phyloP scores from a whole-genome alignment of 2,797 vertebrate species.

The Moxostoma hubbsi region DNA sequence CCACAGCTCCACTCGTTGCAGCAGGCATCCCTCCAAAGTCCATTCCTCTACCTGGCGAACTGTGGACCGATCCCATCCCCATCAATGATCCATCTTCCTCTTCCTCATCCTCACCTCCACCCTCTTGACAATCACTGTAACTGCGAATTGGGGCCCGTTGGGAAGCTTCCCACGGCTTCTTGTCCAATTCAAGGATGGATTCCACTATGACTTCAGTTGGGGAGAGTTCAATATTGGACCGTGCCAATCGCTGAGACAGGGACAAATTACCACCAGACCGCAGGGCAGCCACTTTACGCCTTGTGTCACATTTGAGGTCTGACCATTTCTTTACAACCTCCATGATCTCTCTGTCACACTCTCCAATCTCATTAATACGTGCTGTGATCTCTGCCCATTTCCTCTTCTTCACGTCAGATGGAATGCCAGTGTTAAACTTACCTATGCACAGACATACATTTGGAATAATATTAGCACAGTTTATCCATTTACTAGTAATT shows the following conservation, averaged over 20 bases:
- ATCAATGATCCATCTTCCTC: slow-evolving; percentile 75
- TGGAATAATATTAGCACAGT: background rate
- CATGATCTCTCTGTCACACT: slow-evolving; percentile 79
- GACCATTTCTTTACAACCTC: slow-evolving; percentile 85
- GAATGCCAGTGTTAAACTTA: slow-evolving; percentile 79
- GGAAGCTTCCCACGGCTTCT: slow-evolving; percentile 59
- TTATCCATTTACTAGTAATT: background rate
- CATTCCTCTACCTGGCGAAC: slow-evolving; percentile 68
- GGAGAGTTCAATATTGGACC: slow-evolving; percentile 73
- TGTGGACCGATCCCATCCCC: slow-evolving; percentile 72
- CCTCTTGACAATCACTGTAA: slow-evolving; percentile 71
- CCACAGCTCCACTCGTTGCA: slow-evolving; percentile 32
- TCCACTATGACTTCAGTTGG: slow-evolving; percentile 78
- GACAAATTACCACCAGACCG: slow-evolving; percentile 59
- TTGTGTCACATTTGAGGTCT: slow-evolving; percentile 81
- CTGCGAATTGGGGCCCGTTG: slow-evolving; percentile 54
- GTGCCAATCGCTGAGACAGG: slow-evolving; percentile 21
- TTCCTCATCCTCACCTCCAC: slow-evolving; percentile 68
- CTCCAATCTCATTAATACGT: slow-evolving; percentile 80
- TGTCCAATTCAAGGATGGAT: slow-evolving; percentile 78
- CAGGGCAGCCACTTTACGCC: slow-evolving; percentile 79
- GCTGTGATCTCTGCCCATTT: slow-evolving; percentile 81
- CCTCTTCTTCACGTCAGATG: slow-evolving; percentile 76
- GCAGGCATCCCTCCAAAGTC: slow-evolving; percentile 59
- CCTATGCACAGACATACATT: slow-evolving; percentile 62